Evolutionary conservation across 2,113 vertebrate genomes (phyloP).

Genomic region (Pomatostomus ruficeps): DNA sequence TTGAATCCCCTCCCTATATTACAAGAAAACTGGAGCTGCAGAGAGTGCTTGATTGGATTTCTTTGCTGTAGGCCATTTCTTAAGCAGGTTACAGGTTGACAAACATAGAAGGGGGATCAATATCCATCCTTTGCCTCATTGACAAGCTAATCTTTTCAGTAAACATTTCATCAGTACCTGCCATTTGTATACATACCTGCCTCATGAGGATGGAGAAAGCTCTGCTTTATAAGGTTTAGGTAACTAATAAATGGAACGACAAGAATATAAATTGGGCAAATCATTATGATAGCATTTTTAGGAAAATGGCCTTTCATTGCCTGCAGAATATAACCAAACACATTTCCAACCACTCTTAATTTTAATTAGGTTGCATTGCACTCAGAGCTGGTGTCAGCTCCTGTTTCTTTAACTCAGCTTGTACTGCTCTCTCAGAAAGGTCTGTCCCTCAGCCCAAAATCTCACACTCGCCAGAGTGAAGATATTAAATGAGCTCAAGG

Average conservation of each 20-base stretch:
- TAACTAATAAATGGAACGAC: constrained; percentile 63
- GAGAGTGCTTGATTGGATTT: constrained; percentile 70
- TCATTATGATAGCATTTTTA: constrained; percentile 31
- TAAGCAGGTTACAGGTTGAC: constrained; percentile 72
- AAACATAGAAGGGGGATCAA: constrained; percentile 65
- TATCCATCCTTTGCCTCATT: constrained; percentile 68
- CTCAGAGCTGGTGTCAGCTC: neutral
- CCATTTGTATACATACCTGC: constrained; percentile 68
- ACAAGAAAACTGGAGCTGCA: constrained; percentile 60
- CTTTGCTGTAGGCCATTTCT: constrained; percentile 66
- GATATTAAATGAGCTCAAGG: neutral
- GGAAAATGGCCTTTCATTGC: constrained; percentile 39
- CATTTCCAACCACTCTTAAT: constrained; percentile 9
- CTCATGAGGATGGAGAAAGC: constrained; percentile 41
- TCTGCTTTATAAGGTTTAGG: constrained; percentile 60
- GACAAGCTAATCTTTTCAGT: constrained; percentile 73
- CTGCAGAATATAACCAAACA: constrained; percentile 19
- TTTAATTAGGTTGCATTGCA: constrained; percentile 27
- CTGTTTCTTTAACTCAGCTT: neutral
- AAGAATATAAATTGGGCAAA: constrained; percentile 50
- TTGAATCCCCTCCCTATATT: constrained; percentile 64
- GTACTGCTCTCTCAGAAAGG: neutral
- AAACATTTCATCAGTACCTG: constrained; percentile 75
- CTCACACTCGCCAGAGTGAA: neutral
- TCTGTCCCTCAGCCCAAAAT: neutral